Percentiles rank a stretch among this genome's conserved stretches.
phyloP scores from a whole-genome alignment of 2,888 invertebrate species.

The Diarsia brunnea region DNA sequence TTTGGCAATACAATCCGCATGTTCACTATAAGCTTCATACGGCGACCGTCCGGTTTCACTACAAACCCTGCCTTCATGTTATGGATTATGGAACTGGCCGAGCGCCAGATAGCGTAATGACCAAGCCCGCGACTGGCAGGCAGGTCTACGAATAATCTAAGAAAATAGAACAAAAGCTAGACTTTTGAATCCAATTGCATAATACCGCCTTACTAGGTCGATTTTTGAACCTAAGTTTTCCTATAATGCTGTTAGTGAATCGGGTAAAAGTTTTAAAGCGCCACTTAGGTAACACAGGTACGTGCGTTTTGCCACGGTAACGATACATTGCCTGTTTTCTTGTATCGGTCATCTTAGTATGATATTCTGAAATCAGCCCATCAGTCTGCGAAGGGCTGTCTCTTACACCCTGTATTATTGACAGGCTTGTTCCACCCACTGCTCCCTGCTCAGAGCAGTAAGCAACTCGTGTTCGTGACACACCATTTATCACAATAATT shows the following conservation, averaged over 20 bases:
- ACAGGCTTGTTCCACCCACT: slow-evolving; percentile 32
- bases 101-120: slow-evolving; percentile 27
- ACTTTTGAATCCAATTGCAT: neutral
- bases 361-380: too few species aligned
- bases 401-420: neutral
- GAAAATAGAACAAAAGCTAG: slow-evolving; percentile 14
- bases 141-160: slow-evolving; percentile 20
- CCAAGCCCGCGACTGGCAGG: slow-evolving; percentile 41
- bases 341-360: too few species aligned
- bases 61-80: slow-evolving; percentile 28
- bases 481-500: slow-evolving; percentile 22
- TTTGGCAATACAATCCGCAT: slow-evolving; percentile 12
- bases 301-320: too few species aligned
- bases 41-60: slow-evolving; percentile 17
- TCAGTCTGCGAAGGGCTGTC: too few species aligned
- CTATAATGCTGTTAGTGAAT: neutral
- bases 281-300: neutral
- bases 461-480: slow-evolving; percentile 18
- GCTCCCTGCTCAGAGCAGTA: neutral
- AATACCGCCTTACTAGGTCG: neutral
- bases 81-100: slow-evolving; percentile 41
- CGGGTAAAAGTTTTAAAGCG: neutral
- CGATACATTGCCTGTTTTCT: too few species aligned
- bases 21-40: neutral
- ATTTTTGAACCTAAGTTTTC: neutral